Evolutionary conservation across 2,797 vertebrate species (phyloP), one percentile per base, ranked within the genome.

Genomic region (Labeo calbasu): DNA sequence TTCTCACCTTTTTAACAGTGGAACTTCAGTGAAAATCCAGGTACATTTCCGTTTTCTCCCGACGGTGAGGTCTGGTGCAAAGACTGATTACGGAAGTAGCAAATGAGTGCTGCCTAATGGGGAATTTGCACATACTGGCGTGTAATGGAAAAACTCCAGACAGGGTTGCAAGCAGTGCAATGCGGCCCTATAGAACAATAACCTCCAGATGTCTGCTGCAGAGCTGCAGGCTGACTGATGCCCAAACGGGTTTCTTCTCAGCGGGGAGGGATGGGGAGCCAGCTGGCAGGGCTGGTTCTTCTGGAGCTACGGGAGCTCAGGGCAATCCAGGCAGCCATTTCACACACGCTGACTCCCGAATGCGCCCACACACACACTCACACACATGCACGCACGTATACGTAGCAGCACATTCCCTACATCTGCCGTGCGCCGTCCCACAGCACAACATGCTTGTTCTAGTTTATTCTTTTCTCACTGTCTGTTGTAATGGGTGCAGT

Each of bases 161-260:
- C 90, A 90, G 50, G 82, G 65, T 81, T 81, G 90, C 87, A 86
- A 90, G 86, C 84, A 75, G 77, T 77, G 79, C 79, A 75, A 85
- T 86, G 89, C 87, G 90, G 90, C 92, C 93, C 92, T 90, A 92
- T 91, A 92, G 92, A 87, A 86, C 92, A 94, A 94, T 94, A 95
- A 95, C 93, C 90, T 95, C 91, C 94, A 95, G 94, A 96, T 95
- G 95, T 93, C 92, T 89, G 92, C 86, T 92, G 88, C 87, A 90
- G 91, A 92, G 92, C 94, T 89, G 85, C 86, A 78, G 91, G 90
- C 92, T 89, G 91, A 93, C 86, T 87, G 89, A 92, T 89, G 77
- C 91, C 93, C 90, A 86, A 91, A 91, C 88, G 92, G 90, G 85
- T 87, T 63, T 77, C 88, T 87, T 88, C 88, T 91, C 92, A 91